Conservation (phyloP, 1,140 invertebrate species). For the Venturia canescens region DNA sequence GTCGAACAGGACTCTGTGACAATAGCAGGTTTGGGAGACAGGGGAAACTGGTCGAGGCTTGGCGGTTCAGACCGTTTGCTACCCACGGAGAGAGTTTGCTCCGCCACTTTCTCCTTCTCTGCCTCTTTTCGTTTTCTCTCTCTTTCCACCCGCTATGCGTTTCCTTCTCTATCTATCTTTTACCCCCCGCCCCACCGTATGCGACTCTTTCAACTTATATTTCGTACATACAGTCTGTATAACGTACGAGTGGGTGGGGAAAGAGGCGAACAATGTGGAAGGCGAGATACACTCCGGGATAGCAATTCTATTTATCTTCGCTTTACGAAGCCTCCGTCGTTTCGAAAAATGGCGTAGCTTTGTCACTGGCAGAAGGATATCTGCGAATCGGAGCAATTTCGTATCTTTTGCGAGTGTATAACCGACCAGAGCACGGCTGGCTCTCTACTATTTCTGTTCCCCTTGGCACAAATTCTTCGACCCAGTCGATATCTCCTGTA, state of each 20-base stretch:
- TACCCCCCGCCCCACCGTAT: not conserved
- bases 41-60: slow-evolving; percentile 31
- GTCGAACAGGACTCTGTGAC: slow-evolving; percentile 45
- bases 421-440: slow-evolving; percentile 44
- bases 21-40: slow-evolving; percentile 37
- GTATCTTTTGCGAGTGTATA: slow-evolving; percentile 52
- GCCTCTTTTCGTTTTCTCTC: not conserved
- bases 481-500: not conserved
- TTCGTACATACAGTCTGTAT: slow-evolving; percentile 36
- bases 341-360: slow-evolving; percentile 64
- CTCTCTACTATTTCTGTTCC: slow-evolving; percentile 48
- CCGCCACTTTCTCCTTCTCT: slow-evolving; percentile 22
- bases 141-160: not conserved
- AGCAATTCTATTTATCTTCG: slow-evolving; percentile 65
- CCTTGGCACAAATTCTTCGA: slow-evolving; percentile 23
- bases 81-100: slow-evolving; percentile 31
- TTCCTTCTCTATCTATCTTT: not conserved
- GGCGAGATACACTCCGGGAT: slow-evolving; percentile 49
- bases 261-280: slow-evolving; percentile 28
- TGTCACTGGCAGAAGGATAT: slow-evolving; percentile 64
- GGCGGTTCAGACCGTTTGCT: slow-evolving; percentile 39
- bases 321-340: slow-evolving; percentile 59
- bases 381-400: slow-evolving; percentile 64
- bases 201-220: slow-evolving; percentile 26
- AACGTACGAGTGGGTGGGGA: slow-evolving; percentile 27